Base-by-base conservation (phyloP, 2,113 vertebrate genomes). In the Cyprinodon tularosa region DNA sequence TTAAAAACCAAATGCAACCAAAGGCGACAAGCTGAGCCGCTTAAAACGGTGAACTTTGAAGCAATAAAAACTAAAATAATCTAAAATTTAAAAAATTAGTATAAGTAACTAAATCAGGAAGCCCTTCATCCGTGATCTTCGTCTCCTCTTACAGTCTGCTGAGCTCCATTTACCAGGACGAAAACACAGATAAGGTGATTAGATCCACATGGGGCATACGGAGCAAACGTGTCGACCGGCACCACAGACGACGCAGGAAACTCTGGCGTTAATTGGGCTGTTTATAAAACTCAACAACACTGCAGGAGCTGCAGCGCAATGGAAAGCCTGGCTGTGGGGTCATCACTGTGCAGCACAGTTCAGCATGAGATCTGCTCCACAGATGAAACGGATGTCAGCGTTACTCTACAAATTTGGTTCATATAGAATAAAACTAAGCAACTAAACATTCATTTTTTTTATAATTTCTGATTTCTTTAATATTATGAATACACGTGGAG, bases 201-300 rank as follows among this genome's bases (percentile, higher is more conserved):
- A 87, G 82, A 91, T 84, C 83, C 92, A 93, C 89, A 92, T 92
- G 91, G 78, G 48, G 81, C 92, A 92, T 89, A 87, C 92, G 90
- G 91, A 92, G 84, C 15, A 77, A 93, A 93, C 83, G 91, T 93
- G 90, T 90, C 86, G 87, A 77, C 79, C 81, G 38, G 82, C 86
- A 68, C 85, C 84, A 47, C 68, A 37, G 47, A 60, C 77, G 13
- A 72, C 3, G 61, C 60, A 71, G 79, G 81, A 69, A 90, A 87
- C 83, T 81, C 73, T 73, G 84, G 90, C 86, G 88, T 93, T 91
- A 90, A 94, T 89, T 83, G 82, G 29, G 76, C 78, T 76, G 85
- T 92, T 92, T 91, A 87, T 73, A 82, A 91, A 89, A 86, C 76
- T 72, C 73, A 39, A 69, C 42, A 59, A 82, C 50, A 77, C 79